These are phyloP conservation scores for Linnaemya tessellans DNA, from an alignment of 2,888 invertebrate genomes.

Conservation along the genomic window DNA sequence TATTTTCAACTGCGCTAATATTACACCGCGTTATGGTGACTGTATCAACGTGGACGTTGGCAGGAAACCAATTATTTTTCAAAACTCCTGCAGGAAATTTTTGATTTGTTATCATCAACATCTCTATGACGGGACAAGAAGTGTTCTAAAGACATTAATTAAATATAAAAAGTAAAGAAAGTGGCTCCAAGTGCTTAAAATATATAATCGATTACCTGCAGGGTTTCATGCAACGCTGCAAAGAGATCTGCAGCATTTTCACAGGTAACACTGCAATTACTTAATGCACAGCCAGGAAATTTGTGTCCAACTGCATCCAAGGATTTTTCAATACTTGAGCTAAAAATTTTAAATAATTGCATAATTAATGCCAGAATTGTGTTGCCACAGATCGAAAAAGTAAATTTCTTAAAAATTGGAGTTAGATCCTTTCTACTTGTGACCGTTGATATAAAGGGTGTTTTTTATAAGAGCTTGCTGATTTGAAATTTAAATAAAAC, in stretches of 20 bases:
- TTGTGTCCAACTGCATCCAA: neutral
- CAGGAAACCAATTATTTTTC: conserved; percentile 63
- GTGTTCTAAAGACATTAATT: conserved; percentile 63
- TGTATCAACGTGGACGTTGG: conserved; percentile 71
- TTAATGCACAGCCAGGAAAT: conserved; percentile 57
- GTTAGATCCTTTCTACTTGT: too few relatives aligned
- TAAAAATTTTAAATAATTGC: neutral
- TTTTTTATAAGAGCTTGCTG: too few relatives aligned
- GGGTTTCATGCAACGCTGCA: conserved; percentile 44
- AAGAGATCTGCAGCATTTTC: conserved; percentile 60
- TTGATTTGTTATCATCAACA: conserved; percentile 73
- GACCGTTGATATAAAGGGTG: too few relatives aligned
- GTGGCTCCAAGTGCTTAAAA: neutral
- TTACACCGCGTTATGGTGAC: conserved; percentile 74
- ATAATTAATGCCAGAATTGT: conserved; percentile 15
- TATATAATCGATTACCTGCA: conserved; percentile 58
- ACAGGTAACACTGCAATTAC: conserved; percentile 69
- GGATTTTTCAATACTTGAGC: neutral
- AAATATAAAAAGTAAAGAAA: neutral
- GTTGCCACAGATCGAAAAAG: conserved; percentile 63
- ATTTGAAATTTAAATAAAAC: too few relatives aligned
- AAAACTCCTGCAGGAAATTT: conserved; percentile 65
- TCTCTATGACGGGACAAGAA: conserved; percentile 67
- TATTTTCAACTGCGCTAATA: conserved; percentile 74
- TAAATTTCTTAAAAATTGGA: too few relatives aligned